A percentile compares a stretch with the other conserved stretches of the same genome.
phyloP scores from a whole-genome alignment of 2,797 vertebrate genomes.

The Microcaecilia unicolor region DNA sequence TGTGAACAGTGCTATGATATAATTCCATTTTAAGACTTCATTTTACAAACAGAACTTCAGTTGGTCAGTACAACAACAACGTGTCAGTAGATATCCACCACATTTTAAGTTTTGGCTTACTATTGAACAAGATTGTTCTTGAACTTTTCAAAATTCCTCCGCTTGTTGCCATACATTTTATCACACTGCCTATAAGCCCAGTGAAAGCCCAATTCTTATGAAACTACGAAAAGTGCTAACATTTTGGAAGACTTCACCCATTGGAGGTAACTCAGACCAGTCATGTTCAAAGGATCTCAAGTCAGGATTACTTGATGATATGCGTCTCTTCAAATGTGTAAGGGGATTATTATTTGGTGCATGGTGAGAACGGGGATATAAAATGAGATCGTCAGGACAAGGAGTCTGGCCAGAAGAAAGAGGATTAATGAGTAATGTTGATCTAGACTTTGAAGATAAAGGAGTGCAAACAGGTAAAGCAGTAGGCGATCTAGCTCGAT shows the following conservation, averaged over 20 bases:
- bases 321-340: background rate
- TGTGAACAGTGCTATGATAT: no score
- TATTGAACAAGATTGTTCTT: background rate
- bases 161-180: background rate
- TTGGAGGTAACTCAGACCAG: background rate
- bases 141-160: background rate
- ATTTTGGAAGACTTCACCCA: conserved; percentile 2
- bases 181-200: background rate
- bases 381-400: no score
- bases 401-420: no score
- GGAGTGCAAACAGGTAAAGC: background rate
- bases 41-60: conserved; percentile 6
- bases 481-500: background rate
- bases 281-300: background rate
- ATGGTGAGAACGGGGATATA: background rate
- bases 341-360: background rate
- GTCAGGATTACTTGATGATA: conserved; percentile 1
- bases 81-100: background rate
- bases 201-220: background rate
- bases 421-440: conserved; percentile 4
- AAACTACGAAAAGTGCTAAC: background rate
- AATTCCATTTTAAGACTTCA: conserved; percentile 4
- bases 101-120: conserved; percentile 1
- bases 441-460: background rate
- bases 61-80: background rate